phyloP scores from a whole-genome alignment of 2,797 vertebrate species.

The Steatocranus sp. region DNA sequence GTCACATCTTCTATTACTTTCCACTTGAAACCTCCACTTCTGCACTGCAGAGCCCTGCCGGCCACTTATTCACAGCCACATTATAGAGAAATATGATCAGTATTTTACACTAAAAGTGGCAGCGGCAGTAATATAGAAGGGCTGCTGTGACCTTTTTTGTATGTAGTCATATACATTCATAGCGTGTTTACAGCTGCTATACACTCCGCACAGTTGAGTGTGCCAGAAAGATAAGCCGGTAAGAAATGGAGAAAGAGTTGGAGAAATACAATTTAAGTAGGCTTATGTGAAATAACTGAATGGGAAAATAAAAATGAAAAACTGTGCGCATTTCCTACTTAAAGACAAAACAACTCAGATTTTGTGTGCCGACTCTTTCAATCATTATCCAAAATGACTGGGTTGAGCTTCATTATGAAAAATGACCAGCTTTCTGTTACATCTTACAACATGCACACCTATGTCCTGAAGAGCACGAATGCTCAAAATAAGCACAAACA shows the following conservation, averaged over 20 bases:
- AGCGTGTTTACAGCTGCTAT: background rate
- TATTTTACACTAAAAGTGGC: slow-evolving; percentile 21
- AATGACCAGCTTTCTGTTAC: background rate
- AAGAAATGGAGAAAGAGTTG: background rate
- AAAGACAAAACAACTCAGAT: rapidly evolving
- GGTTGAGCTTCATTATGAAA: background rate
- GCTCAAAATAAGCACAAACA: background rate
- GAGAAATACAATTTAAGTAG: background rate
- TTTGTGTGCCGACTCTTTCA: background rate
- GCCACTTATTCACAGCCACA: slow-evolving; percentile 13
- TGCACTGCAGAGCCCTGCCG: background rate
- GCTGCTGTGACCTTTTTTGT: background rate
- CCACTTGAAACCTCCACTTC: background rate
- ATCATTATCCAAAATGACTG: rapidly evolving
- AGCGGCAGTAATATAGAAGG: background rate
- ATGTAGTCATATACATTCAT: background rate
- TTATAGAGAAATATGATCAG: slow-evolving; percentile 13
- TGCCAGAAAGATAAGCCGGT: background rate
- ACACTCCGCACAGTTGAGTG: background rate
- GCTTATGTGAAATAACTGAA: background rate
- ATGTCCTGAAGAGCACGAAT: background rate
- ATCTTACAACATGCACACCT: background rate
- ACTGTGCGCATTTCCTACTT: background rate
- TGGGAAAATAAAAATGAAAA: background rate
- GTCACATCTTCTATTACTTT: slow-evolving; percentile 33